phyloP scores from a whole-genome alignment of 1,140 invertebrate genomes.

The Hetaerina americana region DNA sequence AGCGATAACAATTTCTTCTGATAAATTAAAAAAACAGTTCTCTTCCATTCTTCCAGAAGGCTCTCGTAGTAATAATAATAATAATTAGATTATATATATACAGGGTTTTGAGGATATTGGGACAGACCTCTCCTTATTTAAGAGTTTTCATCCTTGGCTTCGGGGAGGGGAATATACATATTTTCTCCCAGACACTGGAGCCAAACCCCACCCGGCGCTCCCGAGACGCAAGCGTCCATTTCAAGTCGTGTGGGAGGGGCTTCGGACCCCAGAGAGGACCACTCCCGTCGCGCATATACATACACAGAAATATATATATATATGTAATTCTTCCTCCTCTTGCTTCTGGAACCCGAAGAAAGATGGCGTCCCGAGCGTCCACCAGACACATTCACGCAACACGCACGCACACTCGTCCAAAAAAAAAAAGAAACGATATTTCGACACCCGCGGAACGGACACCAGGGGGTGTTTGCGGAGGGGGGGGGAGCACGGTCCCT shows the following conservation, averaged over 20 bases:
- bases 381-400: not conserved
- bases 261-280: not conserved
- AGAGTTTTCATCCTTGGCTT: too few relatives aligned
- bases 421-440: too few relatives aligned
- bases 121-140: too few relatives aligned
- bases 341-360: not conserved
- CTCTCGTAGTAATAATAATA: too few relatives aligned
- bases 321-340: not conserved
- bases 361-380: not conserved
- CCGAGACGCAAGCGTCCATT: not conserved
- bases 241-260: not conserved
- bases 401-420: not conserved
- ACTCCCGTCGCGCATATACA: not conserved
- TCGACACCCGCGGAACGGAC: too few relatives aligned
- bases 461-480: constrained; percentile 30
- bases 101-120: too few relatives aligned
- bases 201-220: not conserved
- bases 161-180: too few relatives aligned
- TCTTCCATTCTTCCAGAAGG: not conserved
- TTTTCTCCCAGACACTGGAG: too few relatives aligned
- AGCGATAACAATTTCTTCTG: not conserved
- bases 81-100: not conserved
- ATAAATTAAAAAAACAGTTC: not conserved
- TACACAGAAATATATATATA: too few relatives aligned
- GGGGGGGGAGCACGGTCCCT: constrained; percentile 28